These are phyloP conservation scores for Serinus canaria DNA, from an alignment of 2,113 vertebrate species.

Conservation along the genomic window DNA sequence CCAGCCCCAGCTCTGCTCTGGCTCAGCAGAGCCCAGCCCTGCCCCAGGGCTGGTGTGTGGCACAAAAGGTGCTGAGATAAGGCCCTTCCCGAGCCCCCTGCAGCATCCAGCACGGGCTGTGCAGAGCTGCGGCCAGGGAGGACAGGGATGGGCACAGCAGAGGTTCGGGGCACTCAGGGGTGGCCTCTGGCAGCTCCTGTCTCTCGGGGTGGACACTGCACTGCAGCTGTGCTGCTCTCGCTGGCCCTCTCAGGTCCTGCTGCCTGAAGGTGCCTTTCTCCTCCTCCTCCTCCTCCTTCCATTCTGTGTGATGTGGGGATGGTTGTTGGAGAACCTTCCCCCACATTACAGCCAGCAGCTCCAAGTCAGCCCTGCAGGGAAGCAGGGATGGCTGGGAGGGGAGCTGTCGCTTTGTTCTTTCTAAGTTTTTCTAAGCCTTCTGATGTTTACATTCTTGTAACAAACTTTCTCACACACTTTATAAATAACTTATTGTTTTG, in stretches of 20 bases:
- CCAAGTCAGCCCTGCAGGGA: too few species aligned
- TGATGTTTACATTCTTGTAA: too few species aligned
- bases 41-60: neutral
- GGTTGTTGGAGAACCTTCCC: neutral
- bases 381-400: too few species aligned
- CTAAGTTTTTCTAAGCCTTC: too few species aligned
- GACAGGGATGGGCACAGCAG: neutral
- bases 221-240: neutral
- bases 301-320: fast-evolving
- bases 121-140: neutral
- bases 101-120: neutral
- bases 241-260: neutral
- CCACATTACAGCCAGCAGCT: fast-evolving
- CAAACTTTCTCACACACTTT: too few species aligned
- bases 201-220: neutral
- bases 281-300: neutral
- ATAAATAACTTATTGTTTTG: too few species aligned
- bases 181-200: neutral
- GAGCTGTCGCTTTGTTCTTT: neutral
- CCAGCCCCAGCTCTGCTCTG: neutral
- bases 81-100: neutral
- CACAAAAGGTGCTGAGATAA: neutral
- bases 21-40: neutral
- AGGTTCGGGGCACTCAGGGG: neutral
- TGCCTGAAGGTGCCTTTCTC: neutral